phyloP scores from a whole-genome alignment of 2,113 vertebrate species.

The Opisthocomus hoazin region DNA sequence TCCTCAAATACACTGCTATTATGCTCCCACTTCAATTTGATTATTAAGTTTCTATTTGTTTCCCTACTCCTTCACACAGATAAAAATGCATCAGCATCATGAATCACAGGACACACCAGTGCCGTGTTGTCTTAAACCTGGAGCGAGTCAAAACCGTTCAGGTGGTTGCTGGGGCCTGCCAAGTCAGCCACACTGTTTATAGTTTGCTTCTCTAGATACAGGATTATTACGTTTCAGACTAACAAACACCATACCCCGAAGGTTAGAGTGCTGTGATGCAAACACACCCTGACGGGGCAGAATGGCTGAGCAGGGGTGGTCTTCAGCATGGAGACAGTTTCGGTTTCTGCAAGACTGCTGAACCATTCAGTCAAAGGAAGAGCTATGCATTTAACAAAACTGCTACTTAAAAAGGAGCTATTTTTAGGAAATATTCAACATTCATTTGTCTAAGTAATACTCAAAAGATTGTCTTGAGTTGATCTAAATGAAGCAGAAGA shows the following conservation, averaged over 20 bases:
- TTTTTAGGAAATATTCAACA: slow-evolving; percentile 40
- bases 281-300: background rate
- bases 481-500: slow-evolving; percentile 16
- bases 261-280: background rate
- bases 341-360: background rate
- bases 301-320: background rate
- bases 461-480: slow-evolving; percentile 5
- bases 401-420: background rate
- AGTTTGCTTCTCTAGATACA: background rate
- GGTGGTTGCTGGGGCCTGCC: background rate
- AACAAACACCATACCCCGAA: slow-evolving; percentile 31
- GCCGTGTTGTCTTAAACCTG: background rate
- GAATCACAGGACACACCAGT: background rate
- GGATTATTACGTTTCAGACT: background rate
- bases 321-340: background rate
- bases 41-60: background rate
- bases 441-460: background rate
- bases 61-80: background rate
- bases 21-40: background rate
- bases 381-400: background rate
- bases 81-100: background rate
- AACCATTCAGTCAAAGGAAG: background rate
- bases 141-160: background rate
- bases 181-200: background rate
- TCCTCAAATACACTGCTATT: background rate